Conservation (phyloP, 2,113 vertebrate genomes). For the Vidua macroura region DNA sequence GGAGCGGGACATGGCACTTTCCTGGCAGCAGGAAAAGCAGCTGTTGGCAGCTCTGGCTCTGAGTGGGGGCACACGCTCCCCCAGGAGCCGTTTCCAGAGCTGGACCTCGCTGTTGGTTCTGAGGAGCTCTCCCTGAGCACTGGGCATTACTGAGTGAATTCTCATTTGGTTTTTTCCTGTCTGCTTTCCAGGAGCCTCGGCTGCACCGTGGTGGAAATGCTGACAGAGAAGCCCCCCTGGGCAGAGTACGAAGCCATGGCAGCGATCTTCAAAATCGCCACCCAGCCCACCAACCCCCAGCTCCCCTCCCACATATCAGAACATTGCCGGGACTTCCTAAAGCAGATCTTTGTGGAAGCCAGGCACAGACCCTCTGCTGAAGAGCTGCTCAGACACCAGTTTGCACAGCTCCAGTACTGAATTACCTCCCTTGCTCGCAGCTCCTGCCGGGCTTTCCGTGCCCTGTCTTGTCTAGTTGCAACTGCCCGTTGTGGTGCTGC, state of each 20-base stretch:
- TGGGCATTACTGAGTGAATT: rapidly evolving
- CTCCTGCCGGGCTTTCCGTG: slow-evolving; percentile 10
- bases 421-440: slow-evolving; percentile 51
- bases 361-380: slow-evolving; percentile 92
- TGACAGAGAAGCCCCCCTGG: slow-evolving; percentile 96
- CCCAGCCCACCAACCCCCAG: slow-evolving; percentile 92
- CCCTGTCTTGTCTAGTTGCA: slow-evolving; percentile 1
- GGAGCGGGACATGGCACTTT: background rate
- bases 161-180: background rate
- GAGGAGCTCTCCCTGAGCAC: background rate
- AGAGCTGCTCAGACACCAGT: slow-evolving; percentile 92
- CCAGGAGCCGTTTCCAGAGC: background rate
- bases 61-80: background rate
- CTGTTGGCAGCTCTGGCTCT: background rate
- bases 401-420: slow-evolving; percentile 93
- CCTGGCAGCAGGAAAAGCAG: background rate
- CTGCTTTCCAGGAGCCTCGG: slow-evolving; percentile 86
- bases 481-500: slow-evolving; percentile 34
- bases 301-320: slow-evolving; percentile 90
- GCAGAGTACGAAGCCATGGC: slow-evolving; percentile 97
- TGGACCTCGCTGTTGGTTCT: background rate
- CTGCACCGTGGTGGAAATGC: slow-evolving; percentile 96
- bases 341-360: slow-evolving; percentile 93
- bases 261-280: slow-evolving; percentile 96
- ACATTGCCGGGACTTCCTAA: slow-evolving; percentile 88